Conservation (phyloP, 2,797 vertebrate species). For the Mallotus villosus region DNA sequence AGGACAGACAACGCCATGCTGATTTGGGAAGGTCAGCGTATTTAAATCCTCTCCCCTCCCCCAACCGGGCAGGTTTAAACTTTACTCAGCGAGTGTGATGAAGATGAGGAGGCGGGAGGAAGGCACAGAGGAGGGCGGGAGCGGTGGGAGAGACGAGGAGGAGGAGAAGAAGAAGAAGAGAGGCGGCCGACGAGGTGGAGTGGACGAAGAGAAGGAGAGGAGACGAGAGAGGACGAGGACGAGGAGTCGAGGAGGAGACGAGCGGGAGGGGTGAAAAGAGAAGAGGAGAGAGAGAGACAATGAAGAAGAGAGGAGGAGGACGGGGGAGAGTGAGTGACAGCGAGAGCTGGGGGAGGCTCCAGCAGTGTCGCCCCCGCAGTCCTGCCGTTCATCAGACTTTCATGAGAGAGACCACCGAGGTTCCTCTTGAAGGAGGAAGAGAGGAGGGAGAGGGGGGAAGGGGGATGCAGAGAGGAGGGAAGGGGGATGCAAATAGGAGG, state of each 20-base stretch:
- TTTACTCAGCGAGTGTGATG: slow-evolving; percentile 8
- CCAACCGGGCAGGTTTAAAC: slow-evolving; percentile 3
- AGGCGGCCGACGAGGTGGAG: no score
- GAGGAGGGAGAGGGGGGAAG: no score
- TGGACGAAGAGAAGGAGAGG: no score
- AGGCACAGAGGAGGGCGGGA: not conserved
- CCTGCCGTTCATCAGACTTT: slow-evolving; percentile 47
- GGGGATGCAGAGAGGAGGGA: no score
- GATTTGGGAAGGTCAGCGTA: slow-evolving; percentile 47
- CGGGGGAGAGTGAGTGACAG: not conserved
- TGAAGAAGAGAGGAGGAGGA: not conserved
- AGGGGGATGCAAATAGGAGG: not conserved
- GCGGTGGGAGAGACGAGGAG: no score
- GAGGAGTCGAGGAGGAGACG: not conserved
- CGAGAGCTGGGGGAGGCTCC: not conserved
- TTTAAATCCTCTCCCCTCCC: slow-evolving; percentile 32
- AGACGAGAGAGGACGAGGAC: not conserved
- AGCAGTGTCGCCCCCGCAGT: not conserved
- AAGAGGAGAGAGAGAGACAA: not conserved
- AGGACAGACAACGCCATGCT: slow-evolving; percentile 41
- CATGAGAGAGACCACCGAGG: slow-evolving; percentile 33
- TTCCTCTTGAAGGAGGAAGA: slow-evolving; percentile 33
- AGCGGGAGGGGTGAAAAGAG: not conserved
- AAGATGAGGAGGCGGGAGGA: not conserved
- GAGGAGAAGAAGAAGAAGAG: no score